Evolutionary conservation across 2,797 vertebrate species (phyloP).

Genomic region (Artibeus jamaicensis): DNA sequence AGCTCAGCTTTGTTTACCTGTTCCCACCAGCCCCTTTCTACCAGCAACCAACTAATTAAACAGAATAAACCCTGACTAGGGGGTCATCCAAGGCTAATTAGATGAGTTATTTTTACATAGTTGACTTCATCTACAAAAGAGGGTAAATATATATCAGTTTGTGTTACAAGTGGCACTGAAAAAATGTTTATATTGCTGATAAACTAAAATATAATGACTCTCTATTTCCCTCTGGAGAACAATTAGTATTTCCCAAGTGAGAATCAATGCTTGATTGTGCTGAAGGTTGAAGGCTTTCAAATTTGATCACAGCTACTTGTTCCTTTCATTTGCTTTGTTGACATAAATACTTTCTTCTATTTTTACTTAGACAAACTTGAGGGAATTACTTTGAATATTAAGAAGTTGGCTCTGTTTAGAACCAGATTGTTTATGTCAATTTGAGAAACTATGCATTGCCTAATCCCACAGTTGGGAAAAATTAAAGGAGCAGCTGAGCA

Average conservation of each 20-base stretch:
- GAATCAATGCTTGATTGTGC: slow-evolving; percentile 19
- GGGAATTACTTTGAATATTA: slow-evolving; percentile 8
- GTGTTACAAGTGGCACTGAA: background rate
- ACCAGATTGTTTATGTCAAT: background rate
- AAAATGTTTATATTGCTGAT: background rate
- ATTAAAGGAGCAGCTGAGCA: background rate
- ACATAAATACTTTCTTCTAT: slow-evolving; percentile 1
- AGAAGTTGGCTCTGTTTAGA: background rate
- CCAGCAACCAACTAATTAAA: background rate
- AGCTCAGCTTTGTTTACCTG: background rate
- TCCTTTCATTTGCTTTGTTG: slow-evolving; percentile 40
- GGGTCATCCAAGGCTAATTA: background rate
- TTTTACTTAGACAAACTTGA: background rate
- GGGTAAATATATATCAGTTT: background rate
- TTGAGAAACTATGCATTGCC: background rate
- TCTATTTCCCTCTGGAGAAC: background rate
- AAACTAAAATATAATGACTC: background rate
- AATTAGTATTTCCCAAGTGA: background rate
- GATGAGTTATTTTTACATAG: background rate
- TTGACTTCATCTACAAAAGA: background rate
- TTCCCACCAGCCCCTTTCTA: background rate
- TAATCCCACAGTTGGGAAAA: slow-evolving; percentile 8
- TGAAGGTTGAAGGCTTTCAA: background rate
- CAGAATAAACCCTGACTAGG: background rate
- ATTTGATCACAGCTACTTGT: background rate